Evolutionary conservation across 2,888 invertebrate species (phyloP), one percentile per base, ranked within the genome.

Genomic region (Leptodirus hochenwartii): DNA sequence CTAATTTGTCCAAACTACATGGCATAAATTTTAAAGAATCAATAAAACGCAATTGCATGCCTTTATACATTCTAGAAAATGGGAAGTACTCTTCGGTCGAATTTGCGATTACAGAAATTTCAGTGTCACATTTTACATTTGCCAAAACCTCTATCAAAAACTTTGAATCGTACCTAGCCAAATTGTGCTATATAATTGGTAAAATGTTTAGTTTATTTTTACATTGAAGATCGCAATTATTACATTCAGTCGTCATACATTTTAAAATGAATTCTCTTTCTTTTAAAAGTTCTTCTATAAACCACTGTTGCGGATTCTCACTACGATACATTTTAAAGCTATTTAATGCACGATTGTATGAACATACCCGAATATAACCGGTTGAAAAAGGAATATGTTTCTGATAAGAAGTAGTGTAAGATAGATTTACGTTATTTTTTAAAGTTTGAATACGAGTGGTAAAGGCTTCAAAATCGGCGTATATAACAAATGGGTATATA

Each of bases 401-500:
- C 16, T 30, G 25, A 30, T 30, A 25, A 8, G 10, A 3, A n/a
- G 15, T 25, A 15, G 30, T 22, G 9, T 8, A 29, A 4, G 29
- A 29, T 10, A 23, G 20, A 8, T 22, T 12, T 4, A 23, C 24
- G 12, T 23, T 5, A 15, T 30, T 23, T 15, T 30, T 9, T 16
- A 15, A 25, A 13, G 9, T 4, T 5, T 6, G 4, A 30, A 30
- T 30, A 15, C 16, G 24, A 6, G 4, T 6, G 15, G 25, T 30
- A 3, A 30, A n/a, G 5, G 30, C 24, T 25, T 30, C 30, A 25
- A 30, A 30, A 15, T 30, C 30, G 5, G 24, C 30, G 25, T 30
- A 30, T 14, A 30, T 30, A 5, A 30, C 30, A 15, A 30, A 30
- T 15, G 30, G 30, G 4, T 6, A 10, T 25, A 30, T 5, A 5